Evolutionary conservation across 2,888 invertebrate genomes (phyloP).

Genomic region (Idaea aversata): DNA sequence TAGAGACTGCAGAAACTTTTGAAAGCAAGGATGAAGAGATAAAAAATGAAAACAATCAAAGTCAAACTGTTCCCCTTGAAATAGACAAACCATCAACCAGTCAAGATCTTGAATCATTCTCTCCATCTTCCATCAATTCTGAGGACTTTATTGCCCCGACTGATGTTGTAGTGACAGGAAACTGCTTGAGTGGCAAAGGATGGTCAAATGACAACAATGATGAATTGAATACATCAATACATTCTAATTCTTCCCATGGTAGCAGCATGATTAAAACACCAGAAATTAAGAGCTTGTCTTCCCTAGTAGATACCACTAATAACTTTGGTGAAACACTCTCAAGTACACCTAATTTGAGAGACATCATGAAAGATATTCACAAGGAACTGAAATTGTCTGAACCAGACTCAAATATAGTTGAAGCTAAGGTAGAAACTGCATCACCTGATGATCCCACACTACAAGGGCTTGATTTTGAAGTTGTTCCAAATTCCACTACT

Average conservation of each 20-base stretch:
- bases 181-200: slow-evolving; percentile 82
- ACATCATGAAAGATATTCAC: slow-evolving; percentile 78
- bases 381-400: slow-evolving; percentile 63
- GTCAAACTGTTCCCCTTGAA: slow-evolving; percentile 33
- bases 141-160: slow-evolving; percentile 56
- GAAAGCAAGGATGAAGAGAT: slow-evolving; percentile 23
- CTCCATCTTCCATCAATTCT: slow-evolving; percentile 56
- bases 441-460: slow-evolving; percentile 66
- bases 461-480: slow-evolving; percentile 80
- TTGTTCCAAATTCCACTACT: slow-evolving; percentile 74
- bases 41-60: slow-evolving; percentile 11
- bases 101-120: slow-evolving; percentile 42
- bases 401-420: slow-evolving; percentile 55
- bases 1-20: slow-evolving; percentile 18
- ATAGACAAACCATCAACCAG: slow-evolving; percentile 59
- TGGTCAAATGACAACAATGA: slow-evolving; percentile 84
- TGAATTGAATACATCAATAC: slow-evolving; percentile 71
- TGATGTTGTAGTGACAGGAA: slow-evolving; percentile 76
- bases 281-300: slow-evolving; percentile 71
- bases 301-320: slow-evolving; percentile 63
- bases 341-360: slow-evolving; percentile 78
- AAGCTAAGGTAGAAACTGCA: slow-evolving; percentile 47
- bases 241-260: slow-evolving; percentile 76
- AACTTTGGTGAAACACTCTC: slow-evolving; percentile 54
- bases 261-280: slow-evolving; percentile 76